phyloP scores from a whole-genome alignment of 2,888 invertebrate species.

The Agrotis puta region DNA sequence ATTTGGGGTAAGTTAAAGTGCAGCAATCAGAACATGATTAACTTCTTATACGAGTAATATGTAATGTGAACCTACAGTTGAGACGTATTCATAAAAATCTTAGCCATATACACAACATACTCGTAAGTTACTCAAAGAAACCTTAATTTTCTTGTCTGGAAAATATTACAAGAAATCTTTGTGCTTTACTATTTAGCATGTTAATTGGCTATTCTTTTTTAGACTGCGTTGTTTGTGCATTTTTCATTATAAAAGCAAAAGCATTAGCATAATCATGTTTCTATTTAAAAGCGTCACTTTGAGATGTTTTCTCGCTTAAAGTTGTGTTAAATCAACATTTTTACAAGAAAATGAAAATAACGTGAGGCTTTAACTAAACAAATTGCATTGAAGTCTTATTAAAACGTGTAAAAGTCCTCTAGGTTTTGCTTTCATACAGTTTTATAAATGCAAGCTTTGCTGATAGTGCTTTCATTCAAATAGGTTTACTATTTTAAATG shows the following conservation, averaged over 20 bases:
- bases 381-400: conserved; percentile 55
- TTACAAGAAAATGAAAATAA: conserved; percentile 21
- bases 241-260: conserved; percentile 73
- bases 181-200: conserved; percentile 72
- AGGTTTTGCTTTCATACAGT: conserved; percentile 37
- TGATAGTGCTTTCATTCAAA: conserved; percentile 36
- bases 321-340: conserved; percentile 49
- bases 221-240: conserved; percentile 69
- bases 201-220: conserved; percentile 74
- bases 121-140: conserved; percentile 6
- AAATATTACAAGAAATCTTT: conserved; percentile 50
- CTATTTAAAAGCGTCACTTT: conserved; percentile 62
- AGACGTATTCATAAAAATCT: not conserved
- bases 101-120: not conserved
- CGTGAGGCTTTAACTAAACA: conserved; percentile 30
- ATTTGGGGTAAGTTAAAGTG: too few relatives aligned
- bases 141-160: conserved; percentile 25
- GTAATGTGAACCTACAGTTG: not conserved
- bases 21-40: too few relatives aligned
- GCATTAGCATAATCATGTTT: conserved; percentile 74
- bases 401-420: conserved; percentile 43
- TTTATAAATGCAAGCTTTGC: conserved; percentile 23
- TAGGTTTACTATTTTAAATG: conserved; percentile 17
- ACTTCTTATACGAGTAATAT: too few relatives aligned
- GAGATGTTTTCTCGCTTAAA: conserved; percentile 51